Evolutionary conservation across 2,888 invertebrate genomes (phyloP), one percentile per base, ranked within the genome.

Genomic region (Acanthoscelides obtectus): DNA sequence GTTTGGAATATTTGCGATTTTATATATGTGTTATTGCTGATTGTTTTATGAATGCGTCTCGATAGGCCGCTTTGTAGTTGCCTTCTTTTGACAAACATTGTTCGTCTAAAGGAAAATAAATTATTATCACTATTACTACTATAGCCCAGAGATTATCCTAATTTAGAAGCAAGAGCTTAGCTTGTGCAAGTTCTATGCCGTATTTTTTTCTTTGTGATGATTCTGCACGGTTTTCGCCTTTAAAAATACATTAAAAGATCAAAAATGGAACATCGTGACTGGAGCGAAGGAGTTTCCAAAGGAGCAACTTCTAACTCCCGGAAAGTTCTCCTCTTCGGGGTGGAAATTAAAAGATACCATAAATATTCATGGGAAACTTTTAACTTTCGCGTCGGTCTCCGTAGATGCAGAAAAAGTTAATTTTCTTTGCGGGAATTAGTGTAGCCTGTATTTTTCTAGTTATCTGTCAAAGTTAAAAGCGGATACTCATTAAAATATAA

Each of bases 331-430:
- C 20, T 8, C 8, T 63, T 63, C 22, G 19, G 17, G 27, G 68
- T 68, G 68, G 21, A 22, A 68, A 68, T 68, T 68, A 68, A 68
- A 68, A 25, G 68, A 68, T 27, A 68, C 25, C 22, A 68, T 68
- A 68, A 68, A 68, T 68, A 68, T 68, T 68, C 68, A 68, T 68
- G 17, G 22, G 27, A 68, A 68, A 68, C 27, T 68, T 68, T 27
- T 17, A 20, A 17, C 67, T 22, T n/a, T 19, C n/a, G 17, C 17
- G 17, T 67, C 22, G 25, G 19, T 20, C 65, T 20, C 20, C 20
- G n/a, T 64, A 67, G 22, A 22, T 22, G 20, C 22, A 67, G 67
- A 22, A 67, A 22, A 67, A 67, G 25, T 22, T 22, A 67, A 22
- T 67, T 67, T 67, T 67, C 67, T 67, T 20, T 67, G 22, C 20